A percentile compares a stretch with the other conserved stretches of the same genome.
phyloP scores from a whole-genome alignment of 2,113 vertebrate genomes.

The Hydropotes inermis region DNA sequence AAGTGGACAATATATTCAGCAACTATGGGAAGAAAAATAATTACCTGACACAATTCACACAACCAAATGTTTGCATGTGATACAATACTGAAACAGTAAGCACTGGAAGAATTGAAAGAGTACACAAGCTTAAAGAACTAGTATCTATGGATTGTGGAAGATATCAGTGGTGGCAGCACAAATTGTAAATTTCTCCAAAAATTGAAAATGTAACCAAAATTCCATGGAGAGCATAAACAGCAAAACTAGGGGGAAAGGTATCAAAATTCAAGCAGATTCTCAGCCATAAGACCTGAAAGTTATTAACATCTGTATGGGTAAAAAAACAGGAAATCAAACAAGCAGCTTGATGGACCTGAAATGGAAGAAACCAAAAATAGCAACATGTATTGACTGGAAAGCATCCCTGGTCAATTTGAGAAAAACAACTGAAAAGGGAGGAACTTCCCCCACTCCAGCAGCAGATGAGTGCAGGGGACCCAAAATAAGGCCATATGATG shows the following conservation, averaged over 20 bases:
- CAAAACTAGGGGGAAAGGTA: not conserved
- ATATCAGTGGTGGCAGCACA: not conserved
- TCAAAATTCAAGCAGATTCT: not conserved
- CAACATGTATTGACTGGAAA: not conserved
- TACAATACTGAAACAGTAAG: not conserved
- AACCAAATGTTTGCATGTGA: not conserved
- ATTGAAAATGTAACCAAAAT: not conserved
- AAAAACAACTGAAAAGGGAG: not conserved
- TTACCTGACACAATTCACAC: not conserved
- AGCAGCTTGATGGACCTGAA: not conserved
- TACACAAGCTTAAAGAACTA: not conserved
- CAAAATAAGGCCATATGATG: not conserved
- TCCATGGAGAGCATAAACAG: not conserved
- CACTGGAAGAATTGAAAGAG: not conserved
- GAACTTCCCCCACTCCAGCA: not conserved
- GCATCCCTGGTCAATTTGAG: not conserved
- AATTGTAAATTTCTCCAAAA: not conserved
- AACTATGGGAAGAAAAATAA: not conserved
- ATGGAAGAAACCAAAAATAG: not conserved
- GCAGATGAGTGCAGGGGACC: not conserved
- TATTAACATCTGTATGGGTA: not conserved
- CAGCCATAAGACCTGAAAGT: not conserved
- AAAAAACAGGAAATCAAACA: not conserved
- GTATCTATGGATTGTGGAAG: not conserved
- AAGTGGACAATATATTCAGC: not conserved